Percentiles rank a stretch among this genome's conserved stretches.
These are phyloP conservation scores for Donacobius atricapilla DNA, from an alignment of 2,113 vertebrate genomes.

Conservation along the genomic window DNA sequence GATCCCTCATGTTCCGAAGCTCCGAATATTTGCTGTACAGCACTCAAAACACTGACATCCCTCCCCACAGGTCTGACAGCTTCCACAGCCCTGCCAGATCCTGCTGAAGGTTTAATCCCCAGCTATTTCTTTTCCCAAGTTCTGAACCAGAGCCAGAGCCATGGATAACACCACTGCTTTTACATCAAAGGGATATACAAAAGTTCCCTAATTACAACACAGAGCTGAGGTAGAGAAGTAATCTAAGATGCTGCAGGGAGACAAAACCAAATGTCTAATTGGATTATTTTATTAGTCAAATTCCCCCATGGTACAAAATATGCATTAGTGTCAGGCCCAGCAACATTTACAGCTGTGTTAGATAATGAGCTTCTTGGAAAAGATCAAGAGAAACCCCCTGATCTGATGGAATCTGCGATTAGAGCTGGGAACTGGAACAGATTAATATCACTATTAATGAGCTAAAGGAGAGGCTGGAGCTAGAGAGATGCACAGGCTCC, in stretches of 20 bases:
- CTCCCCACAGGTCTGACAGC: background rate
- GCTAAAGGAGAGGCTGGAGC: background rate
- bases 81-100: background rate
- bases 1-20: background rate
- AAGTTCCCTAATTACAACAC: constrained; percentile 18
- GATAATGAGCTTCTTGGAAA: constrained; percentile 38
- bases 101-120: background rate
- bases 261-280: constrained; percentile 51
- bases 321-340: background rate
- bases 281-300: constrained; percentile 60
- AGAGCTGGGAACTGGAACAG: constrained; percentile 16
- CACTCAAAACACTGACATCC: background rate
- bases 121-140: background rate
- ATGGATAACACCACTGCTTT: background rate
- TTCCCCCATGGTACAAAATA: constrained; percentile 24
- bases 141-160: background rate
- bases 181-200: constrained; percentile 32
- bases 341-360: constrained; percentile 10
- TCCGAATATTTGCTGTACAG: accelerated
- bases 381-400: constrained; percentile 42
- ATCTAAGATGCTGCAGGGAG: constrained; percentile 30
- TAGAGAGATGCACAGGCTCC: background rate
- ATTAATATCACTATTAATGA: constrained; percentile 23
- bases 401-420: constrained; percentile 40
- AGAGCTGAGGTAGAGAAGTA: background rate